Conservation (phyloP, 1,140 invertebrate genomes). For the Tenebrio molitor region DNA sequence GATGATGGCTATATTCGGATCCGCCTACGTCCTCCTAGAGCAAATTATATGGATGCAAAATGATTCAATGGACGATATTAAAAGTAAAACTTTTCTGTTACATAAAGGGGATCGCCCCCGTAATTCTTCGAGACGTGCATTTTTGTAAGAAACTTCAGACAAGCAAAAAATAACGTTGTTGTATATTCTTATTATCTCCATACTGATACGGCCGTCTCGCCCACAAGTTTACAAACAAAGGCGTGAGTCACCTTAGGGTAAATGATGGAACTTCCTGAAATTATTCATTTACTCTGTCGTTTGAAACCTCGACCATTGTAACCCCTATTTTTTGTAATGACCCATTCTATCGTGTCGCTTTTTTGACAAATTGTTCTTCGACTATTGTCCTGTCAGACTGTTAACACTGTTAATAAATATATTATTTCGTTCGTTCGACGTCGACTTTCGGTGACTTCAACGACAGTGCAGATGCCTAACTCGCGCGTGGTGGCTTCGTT, state of each 20-base stretch:
- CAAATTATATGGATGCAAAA: constrained; percentile 8
- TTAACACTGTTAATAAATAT: no score
- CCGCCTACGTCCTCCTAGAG: constrained; percentile 4
- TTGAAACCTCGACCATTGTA: constrained; percentile 6
- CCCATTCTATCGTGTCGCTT: not conserved
- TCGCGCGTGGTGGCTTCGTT: not conserved
- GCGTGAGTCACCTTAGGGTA: constrained; percentile 40
- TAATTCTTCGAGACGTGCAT: constrained; percentile 22
- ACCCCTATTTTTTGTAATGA: constrained; percentile 17
- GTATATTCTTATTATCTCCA: constrained; percentile 42
- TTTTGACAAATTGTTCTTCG: not conserved
- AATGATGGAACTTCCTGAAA: constrained; percentile 45
- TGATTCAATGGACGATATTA: not conserved
- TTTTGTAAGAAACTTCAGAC: constrained; percentile 26
- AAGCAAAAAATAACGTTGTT: constrained; percentile 29
- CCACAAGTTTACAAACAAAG: constrained; percentile 34
- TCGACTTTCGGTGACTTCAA: constrained; percentile 20
- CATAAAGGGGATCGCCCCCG: constrained; percentile 7
- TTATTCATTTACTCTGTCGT: constrained; percentile 41
- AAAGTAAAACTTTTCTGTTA: not conserved
- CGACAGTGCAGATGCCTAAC: constrained; percentile 7
- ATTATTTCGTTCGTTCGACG: no score
- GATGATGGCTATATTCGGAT: not conserved
- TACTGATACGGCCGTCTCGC: constrained; percentile 35
- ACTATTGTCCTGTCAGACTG: constrained; percentile 23